Percentiles rank a stretch among this genome's conserved stretches.
Conservation (phyloP, 2,113 vertebrate species). For the Calidris pugnax region DNA sequence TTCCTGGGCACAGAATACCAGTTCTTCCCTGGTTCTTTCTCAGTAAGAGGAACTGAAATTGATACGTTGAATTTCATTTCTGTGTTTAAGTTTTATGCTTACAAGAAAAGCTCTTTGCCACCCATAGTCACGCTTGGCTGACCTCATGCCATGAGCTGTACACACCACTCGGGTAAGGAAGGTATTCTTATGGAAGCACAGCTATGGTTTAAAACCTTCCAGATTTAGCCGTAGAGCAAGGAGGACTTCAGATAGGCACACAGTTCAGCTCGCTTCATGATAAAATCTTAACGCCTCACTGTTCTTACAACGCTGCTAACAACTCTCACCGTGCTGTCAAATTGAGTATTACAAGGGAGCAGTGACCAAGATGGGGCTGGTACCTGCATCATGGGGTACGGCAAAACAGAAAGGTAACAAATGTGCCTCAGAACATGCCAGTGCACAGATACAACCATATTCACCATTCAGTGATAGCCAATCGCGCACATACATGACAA, state of each 20-base stretch:
- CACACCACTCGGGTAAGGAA: background rate
- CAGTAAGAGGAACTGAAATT: background rate
- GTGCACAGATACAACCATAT: background rate
- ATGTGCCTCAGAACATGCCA: background rate
- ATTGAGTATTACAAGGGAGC: background rate
- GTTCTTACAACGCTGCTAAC: background rate
- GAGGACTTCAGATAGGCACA: background rate
- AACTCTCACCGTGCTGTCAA: too few species aligned
- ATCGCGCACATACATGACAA: background rate
- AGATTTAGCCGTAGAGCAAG: background rate
- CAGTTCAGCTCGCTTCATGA: background rate
- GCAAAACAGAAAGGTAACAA: background rate
- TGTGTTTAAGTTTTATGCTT: background rate
- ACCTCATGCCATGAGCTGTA: background rate
- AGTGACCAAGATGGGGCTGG: background rate
- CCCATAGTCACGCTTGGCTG: background rate
- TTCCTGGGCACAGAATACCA: rapidly evolving
- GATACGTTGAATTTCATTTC: background rate
- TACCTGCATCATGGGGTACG: background rate
- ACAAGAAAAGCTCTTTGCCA: background rate
- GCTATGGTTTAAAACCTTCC: background rate
- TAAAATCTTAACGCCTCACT: background rate
- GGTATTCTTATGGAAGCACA: background rate
- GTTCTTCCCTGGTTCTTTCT: background rate
- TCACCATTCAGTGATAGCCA: background rate